Base-by-base conservation (phyloP, 2,797 vertebrate species). In the Cossypha heuglini region DNA sequence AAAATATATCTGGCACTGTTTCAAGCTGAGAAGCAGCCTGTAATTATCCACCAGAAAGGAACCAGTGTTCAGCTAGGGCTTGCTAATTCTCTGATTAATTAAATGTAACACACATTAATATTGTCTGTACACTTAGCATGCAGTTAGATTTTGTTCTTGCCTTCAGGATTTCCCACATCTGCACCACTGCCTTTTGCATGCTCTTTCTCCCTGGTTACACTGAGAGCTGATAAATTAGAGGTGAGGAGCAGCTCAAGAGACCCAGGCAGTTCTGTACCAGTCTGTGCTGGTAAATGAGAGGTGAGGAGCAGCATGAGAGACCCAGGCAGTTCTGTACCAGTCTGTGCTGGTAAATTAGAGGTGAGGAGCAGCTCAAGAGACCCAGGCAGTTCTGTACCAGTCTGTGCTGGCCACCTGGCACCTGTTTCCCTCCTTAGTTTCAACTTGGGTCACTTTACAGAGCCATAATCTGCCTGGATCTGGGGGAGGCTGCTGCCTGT, bases 381-480 rank as follows among this genome's bases (percentile, higher is more conserved):
- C 15, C 11, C 58, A 63, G 29, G 40, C 38, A 40, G 22, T 24
- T 74, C 38, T 86, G 21, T 12, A 5, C 12, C n/a, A 57, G 38
- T 8, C 57, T 59, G 43, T 33, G 28, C 48, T 69, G 71, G 57
- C 40, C 88, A 96, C 91, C 72, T 92, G 90, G 90, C 92, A 96
- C 88, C 92, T 93, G 88, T 96, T 94, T 80, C 83, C 57, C 45
- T 96, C 61, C 90, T 84, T 69, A 9, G 49, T 64, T 94, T 85
- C 86, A 85, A 4, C 84, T 69, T 91, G 92, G 78, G 75, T 96
- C 92, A 88, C 81, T 96, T 94, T 96, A 86, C 91, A 97, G 38
- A 80, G 57, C 25, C 74, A 58, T 87, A 74, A 91, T 87, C 81
- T 93, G 73, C 71, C 11, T 37, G 38, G 75, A 5, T 81, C 86